Evolutionary conservation across 53 echinoderm and acorn worm genomes (phyloP).

Genomic region (Mesocentrotus franciscanus): DNA sequence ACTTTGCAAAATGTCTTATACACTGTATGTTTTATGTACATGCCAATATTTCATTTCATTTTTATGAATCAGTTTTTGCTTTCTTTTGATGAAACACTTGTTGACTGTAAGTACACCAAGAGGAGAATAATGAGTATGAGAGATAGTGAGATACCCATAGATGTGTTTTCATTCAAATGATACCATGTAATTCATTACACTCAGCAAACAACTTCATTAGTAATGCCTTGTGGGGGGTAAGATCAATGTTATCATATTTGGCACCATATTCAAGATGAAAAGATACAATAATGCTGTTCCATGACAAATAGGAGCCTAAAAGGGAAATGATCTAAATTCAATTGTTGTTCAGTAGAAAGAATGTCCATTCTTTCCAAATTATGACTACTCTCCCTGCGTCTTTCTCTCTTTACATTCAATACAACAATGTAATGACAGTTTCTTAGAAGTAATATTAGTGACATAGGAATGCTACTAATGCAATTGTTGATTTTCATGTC

Average conservation of each 20-base stretch:
- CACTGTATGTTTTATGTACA: too few relatives aligned
- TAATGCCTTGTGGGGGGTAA: not conserved
- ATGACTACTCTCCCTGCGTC: not conserved
- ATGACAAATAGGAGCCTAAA: not conserved
- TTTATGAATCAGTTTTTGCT: too few relatives aligned
- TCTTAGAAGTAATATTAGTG: conserved; percentile 17
- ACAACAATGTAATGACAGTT: conserved; percentile 41
- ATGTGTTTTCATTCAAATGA: not conserved
- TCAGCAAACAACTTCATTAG: not conserved
- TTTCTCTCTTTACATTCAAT: not conserved
- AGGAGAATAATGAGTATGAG: not conserved
- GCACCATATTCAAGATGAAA: not conserved
- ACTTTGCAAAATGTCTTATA: too few relatives aligned
- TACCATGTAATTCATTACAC: not conserved
- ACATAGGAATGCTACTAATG: not conserved
- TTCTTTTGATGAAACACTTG: too few relatives aligned
- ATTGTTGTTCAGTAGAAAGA: conserved; percentile 2
- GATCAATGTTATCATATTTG: not conserved
- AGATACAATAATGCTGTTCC: not conserved
- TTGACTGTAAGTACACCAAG: not conserved
- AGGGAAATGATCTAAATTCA: not conserved
- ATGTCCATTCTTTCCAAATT: conserved; percentile 31
- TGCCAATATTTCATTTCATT: too few relatives aligned
- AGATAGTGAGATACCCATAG: too few relatives aligned
- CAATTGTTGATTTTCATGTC: conserved; percentile 54